Conservation (phyloP, 2,888 invertebrate genomes). For the Melieria crassipennis region DNA sequence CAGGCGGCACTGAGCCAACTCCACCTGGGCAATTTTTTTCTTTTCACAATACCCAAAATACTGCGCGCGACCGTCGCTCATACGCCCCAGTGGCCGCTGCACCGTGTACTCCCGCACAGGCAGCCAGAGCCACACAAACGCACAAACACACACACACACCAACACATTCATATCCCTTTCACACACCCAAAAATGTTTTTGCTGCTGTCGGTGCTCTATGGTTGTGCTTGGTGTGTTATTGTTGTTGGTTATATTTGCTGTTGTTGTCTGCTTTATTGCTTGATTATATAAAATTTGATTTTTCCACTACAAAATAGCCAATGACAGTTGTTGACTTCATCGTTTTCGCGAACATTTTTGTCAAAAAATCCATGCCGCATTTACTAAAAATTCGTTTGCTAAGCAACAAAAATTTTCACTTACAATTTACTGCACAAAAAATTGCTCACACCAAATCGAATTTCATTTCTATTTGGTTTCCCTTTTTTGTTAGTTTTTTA, state of each 20-base stretch:
- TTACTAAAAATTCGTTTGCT: too few relatives aligned
- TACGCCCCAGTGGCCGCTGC: constrained; percentile 24
- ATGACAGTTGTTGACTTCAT: neutral
- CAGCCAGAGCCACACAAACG: neutral
- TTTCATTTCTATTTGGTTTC: too few relatives aligned
- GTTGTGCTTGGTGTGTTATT: neutral
- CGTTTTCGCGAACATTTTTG: too few relatives aligned
- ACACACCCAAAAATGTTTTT: constrained; percentile 35
- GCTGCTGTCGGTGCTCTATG: constrained; percentile 20
- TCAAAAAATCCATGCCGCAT: too few relatives aligned
- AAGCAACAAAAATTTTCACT: too few relatives aligned
- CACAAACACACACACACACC: constrained; percentile 30
- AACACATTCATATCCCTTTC: constrained; percentile 38
- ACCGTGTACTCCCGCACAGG: neutral
- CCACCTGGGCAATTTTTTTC: constrained; percentile 22
- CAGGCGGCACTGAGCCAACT: neutral
- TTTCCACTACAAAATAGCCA: constrained; percentile 26
- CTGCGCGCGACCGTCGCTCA: neutral
- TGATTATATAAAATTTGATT: constrained; percentile 58
- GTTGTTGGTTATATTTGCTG: constrained; percentile 12
- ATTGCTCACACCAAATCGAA: neutral
- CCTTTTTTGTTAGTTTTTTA: too few relatives aligned
- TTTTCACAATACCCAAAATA: too few relatives aligned
- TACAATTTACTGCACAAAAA: neutral
- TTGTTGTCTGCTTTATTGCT: constrained; percentile 49